phyloP scores from a whole-genome alignment of 2,888 invertebrate genomes.

The Lasioglossum pauxillum region DNA sequence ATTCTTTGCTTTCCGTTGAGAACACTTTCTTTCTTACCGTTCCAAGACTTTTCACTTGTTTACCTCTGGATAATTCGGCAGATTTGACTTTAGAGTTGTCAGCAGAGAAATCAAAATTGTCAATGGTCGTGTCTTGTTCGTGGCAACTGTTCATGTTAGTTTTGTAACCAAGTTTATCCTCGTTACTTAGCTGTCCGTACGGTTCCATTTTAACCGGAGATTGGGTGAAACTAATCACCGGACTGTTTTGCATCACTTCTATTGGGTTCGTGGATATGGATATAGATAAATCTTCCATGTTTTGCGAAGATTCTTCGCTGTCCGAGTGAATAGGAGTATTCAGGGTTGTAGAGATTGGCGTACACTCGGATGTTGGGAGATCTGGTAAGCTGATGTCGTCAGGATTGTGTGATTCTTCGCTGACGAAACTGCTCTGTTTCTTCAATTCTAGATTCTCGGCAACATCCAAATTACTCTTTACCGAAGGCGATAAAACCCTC shows the following conservation, averaged over 20 bases:
- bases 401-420: slow-evolving; percentile 80
- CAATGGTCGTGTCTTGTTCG: slow-evolving; percentile 39
- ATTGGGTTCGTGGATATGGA: slow-evolving; percentile 79
- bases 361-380: slow-evolving; percentile 80
- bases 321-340: slow-evolving; percentile 83
- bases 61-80: slow-evolving; percentile 1
- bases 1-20: slow-evolving; percentile 23
- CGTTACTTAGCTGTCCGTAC: slow-evolving; percentile 73
- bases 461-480: slow-evolving; percentile 40
- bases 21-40: slow-evolving; percentile 29
- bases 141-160: slow-evolving; percentile 13
- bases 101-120: slow-evolving; percentile 52
- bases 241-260: slow-evolving; percentile 81
- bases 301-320: slow-evolving; percentile 80
- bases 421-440: slow-evolving; percentile 76
- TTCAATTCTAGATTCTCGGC: slow-evolving; percentile 60
- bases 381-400: slow-evolving; percentile 83
- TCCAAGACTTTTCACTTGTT: slow-evolving; percentile 9
- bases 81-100: slow-evolving; percentile 22
- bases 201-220: slow-evolving; percentile 77
- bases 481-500: slow-evolving; percentile 18
- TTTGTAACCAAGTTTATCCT: slow-evolving; percentile 55
- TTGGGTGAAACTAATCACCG: slow-evolving; percentile 82
- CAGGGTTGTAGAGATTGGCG: slow-evolving; percentile 81
- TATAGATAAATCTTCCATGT: slow-evolving; percentile 69